These are phyloP conservation scores for Bombus waltoni DNA, from an alignment of 1,140 invertebrate species.

Conservation along the genomic window DNA sequence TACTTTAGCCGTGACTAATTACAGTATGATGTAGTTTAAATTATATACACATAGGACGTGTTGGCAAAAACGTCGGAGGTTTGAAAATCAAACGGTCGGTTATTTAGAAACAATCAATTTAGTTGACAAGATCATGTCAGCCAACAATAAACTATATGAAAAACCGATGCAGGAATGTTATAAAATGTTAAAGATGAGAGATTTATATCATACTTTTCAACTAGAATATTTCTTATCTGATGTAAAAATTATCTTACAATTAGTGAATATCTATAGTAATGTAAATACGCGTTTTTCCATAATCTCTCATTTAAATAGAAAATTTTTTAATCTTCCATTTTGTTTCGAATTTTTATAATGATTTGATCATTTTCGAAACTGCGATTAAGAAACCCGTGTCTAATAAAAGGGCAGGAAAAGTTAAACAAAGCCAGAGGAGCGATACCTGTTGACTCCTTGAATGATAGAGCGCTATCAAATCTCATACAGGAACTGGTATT, in stretches of 20 bases:
- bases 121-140: neutral
- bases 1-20: neutral
- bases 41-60: neutral
- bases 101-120: too few species aligned
- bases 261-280: neutral
- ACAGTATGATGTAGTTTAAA: neutral
- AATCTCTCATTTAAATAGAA: neutral
- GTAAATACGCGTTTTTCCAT: neutral
- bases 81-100: neutral
- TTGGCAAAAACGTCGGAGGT: neutral
- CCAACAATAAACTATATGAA: neutral
- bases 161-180: neutral
- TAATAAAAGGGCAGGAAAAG: neutral
- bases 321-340: neutral
- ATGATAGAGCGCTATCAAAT: conserved; percentile 3
- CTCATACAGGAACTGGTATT: conserved; percentile 4
- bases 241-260: too few species aligned
- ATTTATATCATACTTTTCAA: too few species aligned
- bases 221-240: too few species aligned
- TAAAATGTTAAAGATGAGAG: too few species aligned
- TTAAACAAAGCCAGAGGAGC: neutral
- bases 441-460: neutral
- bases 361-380: too few species aligned
- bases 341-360: neutral
- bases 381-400: too few species aligned